Evolutionary conservation across 1,140 invertebrate species (phyloP), one percentile per base, ranked within the genome.

Genomic region (Homalodisca vitripennis): DNA sequence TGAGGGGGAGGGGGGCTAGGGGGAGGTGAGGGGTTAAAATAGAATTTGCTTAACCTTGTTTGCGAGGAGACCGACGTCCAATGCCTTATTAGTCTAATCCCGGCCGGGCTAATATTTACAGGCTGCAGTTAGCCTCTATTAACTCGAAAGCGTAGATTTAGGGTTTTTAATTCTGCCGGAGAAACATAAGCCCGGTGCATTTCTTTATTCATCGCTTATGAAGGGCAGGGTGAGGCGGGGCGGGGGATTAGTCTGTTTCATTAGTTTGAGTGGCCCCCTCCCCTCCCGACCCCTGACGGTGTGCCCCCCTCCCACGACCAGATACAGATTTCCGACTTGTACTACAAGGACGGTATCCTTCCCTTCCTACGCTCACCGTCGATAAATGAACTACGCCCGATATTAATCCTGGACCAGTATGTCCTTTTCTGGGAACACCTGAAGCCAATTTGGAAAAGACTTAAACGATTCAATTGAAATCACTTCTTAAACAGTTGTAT

Each of bases 171-270:
- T 48, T 67, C 65, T 29, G 26, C 10, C 14, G 26, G 24, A 26
- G 46, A 66, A 65, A 17, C 32, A 27, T 53, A 67, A 29, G 29
- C 27, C 63, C 34, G n/a, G 31, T 67, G 65, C 34, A 67, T 67
- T 67, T 67, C 65, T 67, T 67, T 67, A 67, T 67, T 67, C 65
- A 67, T 30, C 65, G 65, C 47, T 67, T 46, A 67, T 67, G 48
- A 67, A 53, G 17, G 46, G 31, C 46, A 24, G 55, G n/a, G n/a
- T n/a, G n/a, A 12, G 30, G 26, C 12, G 13, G 48, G 20, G 65
- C 46, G 46, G 47, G 53, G 67, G 67, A 68, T 68, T 68, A 68
- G 51, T 68, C 32, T 57, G 67, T 68, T 68, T 68, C 67, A 68
- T 68, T 68, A 68, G 67, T 57, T 57, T 62, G 67, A 68, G 67